These are phyloP conservation scores for Drosophila mimetica DNA, from an alignment of 2,888 invertebrate species.

Conservation along the genomic window DNA sequence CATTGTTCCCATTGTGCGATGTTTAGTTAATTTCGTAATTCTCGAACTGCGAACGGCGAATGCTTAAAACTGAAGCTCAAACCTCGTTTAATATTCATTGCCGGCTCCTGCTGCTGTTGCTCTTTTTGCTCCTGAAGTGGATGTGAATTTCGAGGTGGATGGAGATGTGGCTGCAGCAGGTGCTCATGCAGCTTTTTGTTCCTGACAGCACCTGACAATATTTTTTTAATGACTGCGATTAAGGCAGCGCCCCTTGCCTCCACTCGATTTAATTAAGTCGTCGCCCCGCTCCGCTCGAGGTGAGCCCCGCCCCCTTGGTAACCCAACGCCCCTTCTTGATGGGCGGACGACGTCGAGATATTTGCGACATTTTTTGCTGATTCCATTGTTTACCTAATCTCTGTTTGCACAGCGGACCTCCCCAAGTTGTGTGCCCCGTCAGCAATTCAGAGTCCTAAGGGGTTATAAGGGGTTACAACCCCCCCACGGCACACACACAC, in stretches of 20 bases:
- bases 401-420: conserved; percentile 63
- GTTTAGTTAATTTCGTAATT: conserved; percentile 50
- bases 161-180: conserved; percentile 54
- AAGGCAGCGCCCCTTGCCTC: conserved; percentile 51
- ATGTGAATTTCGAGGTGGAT: background rate
- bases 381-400: conserved; percentile 77
- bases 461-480: conserved; percentile 18
- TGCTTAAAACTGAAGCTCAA: conserved; percentile 45
- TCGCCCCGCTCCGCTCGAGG: conserved; percentile 35
- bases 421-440: conserved; percentile 52
- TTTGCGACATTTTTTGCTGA: conserved; percentile 67
- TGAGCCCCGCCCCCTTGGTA: conserved; percentile 9
- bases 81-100: conserved; percentile 62
- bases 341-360: conserved; percentile 3
- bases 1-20: conserved; percentile 36
- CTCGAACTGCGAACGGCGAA: conserved; percentile 38
- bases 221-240: conserved; percentile 78
- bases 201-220: conserved; percentile 72
- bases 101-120: conserved; percentile 42
- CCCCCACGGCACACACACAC: background rate
- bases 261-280: conserved; percentile 76
- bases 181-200: conserved; percentile 62
- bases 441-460: conserved; percentile 55
- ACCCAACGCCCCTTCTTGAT: conserved; percentile 35
- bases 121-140: background rate